Evolutionary conservation across 1,140 invertebrate species (phyloP).

Genomic region (Linepithema humile): DNA sequence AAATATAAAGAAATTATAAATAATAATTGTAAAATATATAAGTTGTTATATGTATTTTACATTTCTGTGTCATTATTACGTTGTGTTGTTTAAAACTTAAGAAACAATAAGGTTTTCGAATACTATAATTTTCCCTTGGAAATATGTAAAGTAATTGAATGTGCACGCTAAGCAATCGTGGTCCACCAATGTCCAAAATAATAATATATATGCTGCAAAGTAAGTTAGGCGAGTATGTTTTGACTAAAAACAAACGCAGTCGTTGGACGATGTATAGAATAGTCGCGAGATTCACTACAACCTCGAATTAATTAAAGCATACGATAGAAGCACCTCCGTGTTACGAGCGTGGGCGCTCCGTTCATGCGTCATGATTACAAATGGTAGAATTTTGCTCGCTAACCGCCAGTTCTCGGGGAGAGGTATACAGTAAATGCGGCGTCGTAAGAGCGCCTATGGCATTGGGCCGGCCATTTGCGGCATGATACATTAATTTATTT

Average conservation of each 20-base stretch:
- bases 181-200: neutral
- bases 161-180: neutral
- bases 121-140: too few species aligned
- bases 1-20: neutral
- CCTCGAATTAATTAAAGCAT: slow-evolving; percentile 46
- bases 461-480: neutral
- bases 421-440: neutral
- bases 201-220: slow-evolving; percentile 5
- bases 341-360: slow-evolving; percentile 10
- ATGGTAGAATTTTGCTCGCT: slow-evolving; percentile 41
- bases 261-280: slow-evolving; percentile 27
- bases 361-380: slow-evolving; percentile 41
- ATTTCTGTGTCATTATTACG: neutral
- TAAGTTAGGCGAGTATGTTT: slow-evolving; percentile 28
- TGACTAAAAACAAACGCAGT: slow-evolving; percentile 22
- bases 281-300: slow-evolving; percentile 12
- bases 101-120: too few species aligned
- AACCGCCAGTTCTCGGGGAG: slow-evolving; percentile 36
- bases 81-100: neutral
- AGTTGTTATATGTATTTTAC: neutral
- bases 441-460: slow-evolving; percentile 11
- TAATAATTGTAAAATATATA: neutral
- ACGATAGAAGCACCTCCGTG: slow-evolving; percentile 17
- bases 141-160: neutral
- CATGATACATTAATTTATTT: slow-evolving; percentile 31